Evolutionary conservation across 30 jellyfish, hydroid and myxozoan genomes (phyloP).

Genomic region (Sanderia malayensis): DNA sequence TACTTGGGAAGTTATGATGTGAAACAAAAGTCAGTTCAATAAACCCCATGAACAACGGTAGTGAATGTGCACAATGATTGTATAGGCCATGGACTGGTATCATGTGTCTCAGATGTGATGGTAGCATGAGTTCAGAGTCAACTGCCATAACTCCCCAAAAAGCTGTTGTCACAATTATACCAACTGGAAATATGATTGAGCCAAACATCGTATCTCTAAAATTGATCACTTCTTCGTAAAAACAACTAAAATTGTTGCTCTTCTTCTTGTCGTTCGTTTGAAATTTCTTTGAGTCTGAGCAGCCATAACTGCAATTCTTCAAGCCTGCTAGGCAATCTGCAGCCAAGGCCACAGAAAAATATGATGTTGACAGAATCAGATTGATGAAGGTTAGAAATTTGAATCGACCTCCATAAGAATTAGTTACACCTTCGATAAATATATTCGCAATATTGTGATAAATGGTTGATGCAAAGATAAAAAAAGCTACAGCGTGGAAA

Average conservation of each 20-base stretch:
- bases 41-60: conserved; percentile 34
- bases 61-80: conserved; percentile 67
- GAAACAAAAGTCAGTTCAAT: conserved; percentile 19
- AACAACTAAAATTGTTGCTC: neutral
- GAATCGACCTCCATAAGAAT: conserved; percentile 72
- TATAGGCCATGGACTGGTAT: conserved; percentile 68
- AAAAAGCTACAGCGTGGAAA: neutral
- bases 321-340: neutral
- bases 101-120: conserved; percentile 38
- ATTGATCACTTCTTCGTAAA: neutral
- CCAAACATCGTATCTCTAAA: conserved; percentile 58
- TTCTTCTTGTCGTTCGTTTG: too few species aligned
- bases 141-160: conserved; percentile 72
- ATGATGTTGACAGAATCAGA: conserved; percentile 23
- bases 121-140: conserved; percentile 66
- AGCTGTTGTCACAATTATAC: conserved; percentile 17
- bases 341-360: conserved; percentile 41
- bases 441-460: conserved; percentile 50
- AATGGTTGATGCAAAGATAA: neutral
- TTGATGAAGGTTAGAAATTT: conserved; percentile 61
- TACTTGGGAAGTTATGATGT: conserved; percentile 29
- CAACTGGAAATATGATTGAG: conserved; percentile 46
- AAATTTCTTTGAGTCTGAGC: neutral
- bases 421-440: conserved; percentile 50
- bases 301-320: too few species aligned